Evolutionary conservation across 2,113 vertebrate species (phyloP).

Genomic region (Hemicordylus capensis): DNA sequence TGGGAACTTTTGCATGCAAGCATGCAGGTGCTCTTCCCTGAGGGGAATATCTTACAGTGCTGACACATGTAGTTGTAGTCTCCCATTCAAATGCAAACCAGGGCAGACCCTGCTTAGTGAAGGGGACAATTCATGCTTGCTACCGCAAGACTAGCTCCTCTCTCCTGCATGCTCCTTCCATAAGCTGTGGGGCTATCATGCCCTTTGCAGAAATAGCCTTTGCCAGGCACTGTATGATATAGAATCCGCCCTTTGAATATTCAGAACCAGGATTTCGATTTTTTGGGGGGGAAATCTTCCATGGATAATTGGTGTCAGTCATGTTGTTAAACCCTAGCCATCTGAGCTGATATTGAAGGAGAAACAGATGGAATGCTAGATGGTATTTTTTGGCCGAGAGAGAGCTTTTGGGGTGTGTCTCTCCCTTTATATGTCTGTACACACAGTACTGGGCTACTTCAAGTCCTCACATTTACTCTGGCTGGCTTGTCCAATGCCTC

Average conservation of each 20-base stretch:
- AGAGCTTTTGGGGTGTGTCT: neutral
- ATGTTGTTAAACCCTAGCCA: neutral
- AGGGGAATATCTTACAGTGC: too few relatives aligned
- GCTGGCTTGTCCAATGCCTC: constrained; percentile 9
- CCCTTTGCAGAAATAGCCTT: neutral
- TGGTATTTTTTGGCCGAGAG: neutral
- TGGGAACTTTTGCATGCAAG: too few relatives aligned
- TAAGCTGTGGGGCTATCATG: neutral
- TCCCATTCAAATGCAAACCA: too few relatives aligned
- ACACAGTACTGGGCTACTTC: neutral
- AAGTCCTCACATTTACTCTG: neutral
- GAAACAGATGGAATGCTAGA: neutral
- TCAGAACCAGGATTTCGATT: neutral
- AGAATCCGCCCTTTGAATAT: neutral
- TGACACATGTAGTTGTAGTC: too few relatives aligned
- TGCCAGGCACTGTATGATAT: neutral
- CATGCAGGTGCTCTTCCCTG: too few relatives aligned
- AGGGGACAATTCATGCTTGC: too few relatives aligned
- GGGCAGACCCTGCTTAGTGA: too few relatives aligned
- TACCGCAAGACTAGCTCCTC: too few relatives aligned
- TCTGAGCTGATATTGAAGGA: neutral
- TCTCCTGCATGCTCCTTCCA: neutral
- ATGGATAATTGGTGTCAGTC: neutral
- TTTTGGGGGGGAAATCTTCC: neutral
- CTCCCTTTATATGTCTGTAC: neutral